Evolutionary conservation across 2,888 invertebrate genomes (phyloP).

Genomic region (Tiliacea aurago): DNA sequence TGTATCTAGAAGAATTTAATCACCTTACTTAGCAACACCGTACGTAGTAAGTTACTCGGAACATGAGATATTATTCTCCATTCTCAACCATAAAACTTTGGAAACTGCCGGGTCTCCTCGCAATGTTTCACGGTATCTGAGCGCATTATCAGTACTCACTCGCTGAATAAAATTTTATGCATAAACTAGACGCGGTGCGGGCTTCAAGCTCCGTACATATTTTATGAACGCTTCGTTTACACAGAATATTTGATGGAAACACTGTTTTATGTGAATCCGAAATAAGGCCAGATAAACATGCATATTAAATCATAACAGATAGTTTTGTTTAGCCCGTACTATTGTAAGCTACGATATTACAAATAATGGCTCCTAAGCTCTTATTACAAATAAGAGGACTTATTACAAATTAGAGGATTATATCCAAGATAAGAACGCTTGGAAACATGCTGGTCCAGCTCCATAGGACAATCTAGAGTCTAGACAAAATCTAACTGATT

Average conservation of each 20-base stretch:
- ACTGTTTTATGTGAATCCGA: conserved; percentile 71
- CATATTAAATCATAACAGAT: conserved; percentile 46
- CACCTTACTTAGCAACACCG: background rate
- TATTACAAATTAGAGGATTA: too few relatives aligned
- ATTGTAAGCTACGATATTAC: conserved; percentile 18
- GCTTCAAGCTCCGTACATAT: conserved; percentile 76
- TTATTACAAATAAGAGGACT: too few relatives aligned
- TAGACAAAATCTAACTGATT: too few relatives aligned
- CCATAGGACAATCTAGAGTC: too few relatives aligned
- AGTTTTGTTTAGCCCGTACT: conserved; percentile 21
- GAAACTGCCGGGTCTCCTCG: conserved; percentile 35
- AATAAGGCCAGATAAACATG: conserved; percentile 62
- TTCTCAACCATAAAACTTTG: conserved; percentile 42
- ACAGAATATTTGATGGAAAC: conserved; percentile 80
- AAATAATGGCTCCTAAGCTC: conserved; percentile 20
- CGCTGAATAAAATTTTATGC: conserved; percentile 68
- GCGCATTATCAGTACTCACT: conserved; percentile 63
- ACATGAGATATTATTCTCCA: conserved; percentile 18
- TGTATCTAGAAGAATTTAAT: conserved; percentile 8
- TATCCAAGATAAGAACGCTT: too few relatives aligned
- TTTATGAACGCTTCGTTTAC: conserved; percentile 80
- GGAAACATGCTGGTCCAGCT: too few relatives aligned
- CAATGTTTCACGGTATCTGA: conserved; percentile 58
- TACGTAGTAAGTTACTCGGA: background rate
- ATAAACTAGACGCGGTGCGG: conserved; percentile 65